Evolutionary conservation across 2,113 vertebrate species (phyloP), one percentile per base, ranked within the genome.

Genomic region (Etheostoma spectabile): DNA sequence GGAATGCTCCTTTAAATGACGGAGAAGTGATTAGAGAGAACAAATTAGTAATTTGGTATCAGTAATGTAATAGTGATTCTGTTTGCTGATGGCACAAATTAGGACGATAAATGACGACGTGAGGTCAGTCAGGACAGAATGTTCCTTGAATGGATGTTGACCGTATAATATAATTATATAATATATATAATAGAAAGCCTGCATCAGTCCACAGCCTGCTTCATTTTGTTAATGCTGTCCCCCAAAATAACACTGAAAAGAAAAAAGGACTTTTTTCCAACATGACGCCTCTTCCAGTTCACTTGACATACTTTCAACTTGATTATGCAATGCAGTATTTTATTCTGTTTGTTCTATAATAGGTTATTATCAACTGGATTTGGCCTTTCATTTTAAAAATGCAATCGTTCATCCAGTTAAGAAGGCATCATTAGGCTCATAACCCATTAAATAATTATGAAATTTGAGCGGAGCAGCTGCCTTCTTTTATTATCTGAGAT

Each of bases 271-370:
- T 35, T 22, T 10, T 49, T 35, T 60, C 11, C 8, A 19, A 38
- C 16, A 24, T 16, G 38, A 76, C 30, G 2, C 2, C 8, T 78
- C 22, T 60, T 51, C 30, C 55, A 21, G 11, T 69, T 60, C 76
- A 61, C n/a, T 52, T 24, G 15, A 53, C 48, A 53, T 6, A n/a
- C 76, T 62, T 53, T 33, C 64, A 42, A 21, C 16, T 13, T 19
- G 45, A 61, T 78, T 69, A 53, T 61, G 15, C 52, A 53, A 14
- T 13, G n/a, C n/a, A 16, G 30, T 53, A 15, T 51, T 21, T 38
- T 52, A 68, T 52, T 78, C 46, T 42, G 45, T 69, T 78, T 69
- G 55, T 68, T 69, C 55, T 52, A 14, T 69, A 27, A 61, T 78
- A 42, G n/a, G 46, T 66, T 16, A 78, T 78, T 78, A 52, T 69